Evolutionary conservation across 2,888 invertebrate species (phyloP).

Genomic region (Conomelus anceps): DNA sequence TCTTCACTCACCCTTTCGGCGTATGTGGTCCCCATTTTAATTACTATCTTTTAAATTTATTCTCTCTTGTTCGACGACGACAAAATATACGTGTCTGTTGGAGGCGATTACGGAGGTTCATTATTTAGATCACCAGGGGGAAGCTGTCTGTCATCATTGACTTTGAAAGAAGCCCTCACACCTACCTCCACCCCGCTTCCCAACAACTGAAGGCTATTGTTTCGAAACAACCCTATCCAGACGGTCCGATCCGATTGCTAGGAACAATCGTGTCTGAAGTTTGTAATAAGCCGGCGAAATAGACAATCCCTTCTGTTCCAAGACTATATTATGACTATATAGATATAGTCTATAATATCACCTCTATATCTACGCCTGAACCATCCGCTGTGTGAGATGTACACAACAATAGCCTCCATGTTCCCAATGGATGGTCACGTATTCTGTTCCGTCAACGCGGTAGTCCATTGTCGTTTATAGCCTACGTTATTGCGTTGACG

Average conservation of each 20-base stretch:
- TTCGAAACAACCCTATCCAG: not conserved
- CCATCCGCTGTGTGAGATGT: not conserved
- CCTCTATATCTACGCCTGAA: not conserved
- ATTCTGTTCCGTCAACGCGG: not conserved
- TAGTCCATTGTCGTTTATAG: not conserved
- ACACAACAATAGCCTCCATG: not conserved
- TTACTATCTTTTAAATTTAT: not conserved
- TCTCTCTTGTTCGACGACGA: not conserved
- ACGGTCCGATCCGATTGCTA: not conserved
- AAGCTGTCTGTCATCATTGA: not conserved
- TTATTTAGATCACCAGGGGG: not conserved
- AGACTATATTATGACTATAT: too few relatives aligned
- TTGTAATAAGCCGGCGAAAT: not conserved
- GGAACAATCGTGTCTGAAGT: not conserved
- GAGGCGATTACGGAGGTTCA: not conserved
- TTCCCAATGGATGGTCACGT: not conserved
- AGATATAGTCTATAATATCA: not conserved
- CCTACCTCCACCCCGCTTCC: not conserved
- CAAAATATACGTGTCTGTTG: not conserved
- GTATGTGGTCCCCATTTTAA: not conserved
- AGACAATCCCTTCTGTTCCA: not conserved
- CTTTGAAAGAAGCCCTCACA: not conserved
- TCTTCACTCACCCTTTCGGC: too few relatives aligned
- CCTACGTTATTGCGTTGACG: too few relatives aligned
- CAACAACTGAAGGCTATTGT: not conserved